These are phyloP conservation scores for Megalurothrips usitatus DNA, from an alignment of 2,888 invertebrate genomes.

Conservation along the genomic window DNA sequence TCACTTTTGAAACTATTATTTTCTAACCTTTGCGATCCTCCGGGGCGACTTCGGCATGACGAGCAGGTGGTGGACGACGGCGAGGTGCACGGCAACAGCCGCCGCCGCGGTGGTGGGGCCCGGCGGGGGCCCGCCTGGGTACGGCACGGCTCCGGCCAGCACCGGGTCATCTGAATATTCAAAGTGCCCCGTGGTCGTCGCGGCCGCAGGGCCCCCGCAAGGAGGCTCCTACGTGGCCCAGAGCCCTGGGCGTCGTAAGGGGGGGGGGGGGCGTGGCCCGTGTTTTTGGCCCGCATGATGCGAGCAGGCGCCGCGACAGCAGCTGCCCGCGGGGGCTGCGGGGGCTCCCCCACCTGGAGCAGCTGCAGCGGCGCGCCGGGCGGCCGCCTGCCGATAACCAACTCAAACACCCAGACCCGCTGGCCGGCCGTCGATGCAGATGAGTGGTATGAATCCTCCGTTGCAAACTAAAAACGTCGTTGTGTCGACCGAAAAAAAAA, in stretches of 20 bases:
- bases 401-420: neutral
- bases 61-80: no score
- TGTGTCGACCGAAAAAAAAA: no score
- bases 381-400: neutral
- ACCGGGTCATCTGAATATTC: conserved; percentile 14
- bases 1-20: no score
- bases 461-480: no score
- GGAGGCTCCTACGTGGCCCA: no score
- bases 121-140: no score
- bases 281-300: neutral
- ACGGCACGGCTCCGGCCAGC: no score
- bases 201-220: neutral
- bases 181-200: neutral
- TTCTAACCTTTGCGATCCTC: no score
- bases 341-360: neutral
- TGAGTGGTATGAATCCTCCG: neutral
- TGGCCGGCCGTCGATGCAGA: neutral
- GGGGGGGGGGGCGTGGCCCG: neutral
- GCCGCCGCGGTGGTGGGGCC: no score
- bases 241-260: neutral
- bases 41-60: no score
- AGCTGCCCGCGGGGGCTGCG: neutral
- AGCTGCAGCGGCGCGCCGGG: neutral
- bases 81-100: no score
- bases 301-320: neutral